Base-by-base conservation (phyloP, 2,113 vertebrate species). In the Boleophthalmus pectinirostris region DNA sequence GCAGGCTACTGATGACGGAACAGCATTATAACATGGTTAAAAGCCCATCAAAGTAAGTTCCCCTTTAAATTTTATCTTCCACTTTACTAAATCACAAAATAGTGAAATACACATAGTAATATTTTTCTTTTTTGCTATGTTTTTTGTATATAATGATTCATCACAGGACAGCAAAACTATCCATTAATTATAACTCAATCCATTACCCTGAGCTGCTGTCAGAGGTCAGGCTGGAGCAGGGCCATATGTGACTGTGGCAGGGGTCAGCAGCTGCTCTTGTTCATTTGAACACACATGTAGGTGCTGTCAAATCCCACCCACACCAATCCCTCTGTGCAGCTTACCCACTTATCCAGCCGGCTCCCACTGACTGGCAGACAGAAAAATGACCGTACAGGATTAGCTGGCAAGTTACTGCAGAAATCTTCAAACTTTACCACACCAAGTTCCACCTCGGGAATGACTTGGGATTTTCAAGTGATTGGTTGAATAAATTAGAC, bases 171-270 rank as follows among this genome's bases (percentile, higher is more conserved):
- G 51, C 51, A 21, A 21, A 10, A 54, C 51, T n/a, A 21, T 11
- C 2, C 20, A 56, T 25, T 6, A 25, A 58, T 23, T 13, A 5
- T 25, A 5, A 58, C 24, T 21, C 21, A 25, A 25, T 58, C 23
- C 56, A 58, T n/a, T 24, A 58, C 72, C 76, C 80, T 79, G 60
- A 78, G 75, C 71, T 84, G 85, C 70, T 82, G 73, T 83, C 43
- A 73, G 57, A 70, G 73, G 65, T 86, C 18, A 79, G 74, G 75
- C 68, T 51, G 72, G 72, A 68, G 76, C 8, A 70, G 21, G 43
- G 70, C 72, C 76, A 64, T 61, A 60, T 72, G 75, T 54, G 70
- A 54, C 43, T 65, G 66, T 56, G 47, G 67, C 73, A 76, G 72
- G 23, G 47, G 49, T 71, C 47, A 70, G 63, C 11, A n/a, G 35